Evolutionary conservation across 23 tunicate species (phyloP), one percentile per base, ranked within the genome.

Genomic region (Ascidia mentula): DNA sequence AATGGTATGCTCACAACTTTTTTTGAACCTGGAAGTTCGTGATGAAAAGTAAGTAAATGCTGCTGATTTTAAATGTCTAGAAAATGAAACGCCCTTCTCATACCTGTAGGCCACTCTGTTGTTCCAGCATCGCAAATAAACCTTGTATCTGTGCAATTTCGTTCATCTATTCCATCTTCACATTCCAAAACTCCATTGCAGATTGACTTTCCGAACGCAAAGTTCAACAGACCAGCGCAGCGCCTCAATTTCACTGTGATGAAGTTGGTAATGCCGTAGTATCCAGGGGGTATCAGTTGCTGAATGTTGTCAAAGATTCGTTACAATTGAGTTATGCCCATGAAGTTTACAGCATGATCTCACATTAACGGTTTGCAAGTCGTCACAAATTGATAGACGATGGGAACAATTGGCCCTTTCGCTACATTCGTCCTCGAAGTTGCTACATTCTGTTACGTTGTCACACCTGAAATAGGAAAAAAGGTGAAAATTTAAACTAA

Each of bases 181-280:
- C 87, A 83, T 36, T 83, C 87, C 9, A 22, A 36, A 12, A 83
- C 78, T 13, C 87, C 87, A 31, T 83, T 83, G 59, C 87, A 83
- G 26, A 83, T 39, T 22, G 87, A 75, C 40, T 53, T 34, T n/a
- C 82, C 82, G 40, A 53, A 32, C 15, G 45, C 39, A 53, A 78
- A 32, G 35, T 36, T 36, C 36, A 74, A 46, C 18, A 1, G 12
- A 20, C 65, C 65, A 53, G 28, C 24, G 24, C 65, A 53, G 22
- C 65, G 65, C 13, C 65, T 26, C 4, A 9, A 20, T 3, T 26
- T 26, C 4, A 53, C 7, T 3, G 4, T 20, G 1, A 53, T 6
- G 24, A 6, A 9, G 22, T 53, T 28, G 13, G 65, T 5, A 9
- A 53, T 6, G 65, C 65, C 65, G 65, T 6, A 26, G 24, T 5